phyloP scores from a whole-genome alignment of 2,888 invertebrate species.

The Ophion obscuratus region DNA sequence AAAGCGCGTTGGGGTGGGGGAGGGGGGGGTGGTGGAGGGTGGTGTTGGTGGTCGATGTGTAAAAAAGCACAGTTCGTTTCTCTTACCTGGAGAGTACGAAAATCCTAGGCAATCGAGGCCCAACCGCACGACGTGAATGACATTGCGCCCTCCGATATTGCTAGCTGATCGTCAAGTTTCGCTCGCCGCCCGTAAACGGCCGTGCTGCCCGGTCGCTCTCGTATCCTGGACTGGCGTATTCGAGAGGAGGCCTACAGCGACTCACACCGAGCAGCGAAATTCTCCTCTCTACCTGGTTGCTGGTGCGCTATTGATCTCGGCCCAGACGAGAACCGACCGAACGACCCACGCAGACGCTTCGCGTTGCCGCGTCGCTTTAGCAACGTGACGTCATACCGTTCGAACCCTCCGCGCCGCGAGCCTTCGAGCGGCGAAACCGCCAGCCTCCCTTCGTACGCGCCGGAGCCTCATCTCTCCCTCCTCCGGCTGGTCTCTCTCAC shows the following conservation, averaged over 20 bases:
- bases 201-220: constrained; percentile 81
- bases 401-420: constrained; percentile 39
- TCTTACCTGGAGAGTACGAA: constrained; percentile 81
- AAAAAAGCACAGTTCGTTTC: background rate
- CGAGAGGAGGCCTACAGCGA: constrained; percentile 79
- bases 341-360: constrained; percentile 82
- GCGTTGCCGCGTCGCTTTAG: constrained; percentile 83
- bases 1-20: background rate
- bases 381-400: constrained; percentile 84
- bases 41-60: too few relatives aligned
- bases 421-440: background rate
- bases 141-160: constrained; percentile 80
- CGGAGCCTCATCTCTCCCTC: constrained; percentile 44
- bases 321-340: constrained; percentile 78
- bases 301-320: constrained; percentile 83
- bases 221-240: constrained; percentile 82
- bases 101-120: constrained; percentile 81
- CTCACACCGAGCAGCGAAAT: constrained; percentile 74
- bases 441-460: background rate
- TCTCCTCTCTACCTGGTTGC: constrained; percentile 78
- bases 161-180: constrained; percentile 64
- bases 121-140: constrained; percentile 79
- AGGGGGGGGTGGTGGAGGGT: too few relatives aligned
- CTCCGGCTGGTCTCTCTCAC: constrained; percentile 23
- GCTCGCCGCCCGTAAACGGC: constrained; percentile 36